phyloP scores from a whole-genome alignment of 2,113 vertebrate genomes.

The Oreotrochilus melanogaster region DNA sequence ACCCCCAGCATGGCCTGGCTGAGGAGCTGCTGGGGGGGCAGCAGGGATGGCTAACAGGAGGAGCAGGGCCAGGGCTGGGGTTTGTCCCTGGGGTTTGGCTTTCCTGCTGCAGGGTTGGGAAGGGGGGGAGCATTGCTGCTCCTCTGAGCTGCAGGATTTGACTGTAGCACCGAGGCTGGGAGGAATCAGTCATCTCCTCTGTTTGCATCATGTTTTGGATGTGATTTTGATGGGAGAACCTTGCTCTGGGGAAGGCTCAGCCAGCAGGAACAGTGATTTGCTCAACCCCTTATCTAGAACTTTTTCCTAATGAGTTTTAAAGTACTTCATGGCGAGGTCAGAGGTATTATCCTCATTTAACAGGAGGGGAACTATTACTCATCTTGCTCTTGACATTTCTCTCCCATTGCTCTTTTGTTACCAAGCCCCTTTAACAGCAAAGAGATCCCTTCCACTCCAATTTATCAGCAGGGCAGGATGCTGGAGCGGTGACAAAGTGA shows the following conservation, averaged over 20 bases:
- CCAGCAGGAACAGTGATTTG: neutral
- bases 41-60: neutral
- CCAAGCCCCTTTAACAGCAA: neutral
- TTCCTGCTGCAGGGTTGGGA: neutral
- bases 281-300: neutral
- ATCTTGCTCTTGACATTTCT: neutral
- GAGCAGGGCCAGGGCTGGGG: neutral
- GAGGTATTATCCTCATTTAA: neutral
- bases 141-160: neutral
- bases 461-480: conserved; percentile 75
- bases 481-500: conserved; percentile 62
- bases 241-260: neutral
- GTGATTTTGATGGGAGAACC: neutral
- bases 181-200: neutral
- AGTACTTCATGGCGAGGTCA: conserved; percentile 1
- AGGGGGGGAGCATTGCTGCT: neutral
- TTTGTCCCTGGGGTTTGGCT: neutral
- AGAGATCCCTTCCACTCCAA: conserved; percentile 70
- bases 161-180: neutral
- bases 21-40: neutral
- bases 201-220: neutral
- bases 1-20: neutral
- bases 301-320: neutral
- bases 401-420: neutral
- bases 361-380: neutral